Evolutionary conservation across 2,888 invertebrate species (phyloP).

Genomic region (Cheilosia scutellata): DNA sequence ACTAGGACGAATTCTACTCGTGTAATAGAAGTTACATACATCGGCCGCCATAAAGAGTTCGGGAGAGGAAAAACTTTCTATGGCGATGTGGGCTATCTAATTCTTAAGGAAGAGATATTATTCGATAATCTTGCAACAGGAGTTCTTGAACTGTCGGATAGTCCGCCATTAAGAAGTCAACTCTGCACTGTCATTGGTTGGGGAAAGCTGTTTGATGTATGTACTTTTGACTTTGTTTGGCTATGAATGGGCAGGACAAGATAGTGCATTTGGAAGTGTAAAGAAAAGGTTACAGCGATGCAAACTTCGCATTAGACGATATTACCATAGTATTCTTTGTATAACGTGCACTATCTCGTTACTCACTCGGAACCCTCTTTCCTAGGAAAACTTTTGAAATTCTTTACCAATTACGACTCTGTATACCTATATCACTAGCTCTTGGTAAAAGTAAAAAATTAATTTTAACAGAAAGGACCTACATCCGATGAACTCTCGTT

Average conservation of each 20-base stretch:
- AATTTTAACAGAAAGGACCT: slow-evolving; percentile 40
- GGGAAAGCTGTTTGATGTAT: slow-evolving; percentile 51
- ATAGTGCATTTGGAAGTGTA: too few species aligned
- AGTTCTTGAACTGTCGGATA: slow-evolving; percentile 1
- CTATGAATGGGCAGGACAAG: background rate
- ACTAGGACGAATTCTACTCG: background rate
- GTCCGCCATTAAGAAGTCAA: background rate
- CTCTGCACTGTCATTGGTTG: slow-evolving; percentile 42
- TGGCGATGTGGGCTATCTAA: slow-evolving; percentile 33
- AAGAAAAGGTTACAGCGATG: too few species aligned
- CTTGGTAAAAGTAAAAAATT: background rate
- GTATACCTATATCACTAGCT: too few species aligned
- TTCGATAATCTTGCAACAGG: slow-evolving; percentile 7
- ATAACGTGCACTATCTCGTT: too few species aligned
- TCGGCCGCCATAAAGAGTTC: background rate
- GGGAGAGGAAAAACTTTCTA: background rate
- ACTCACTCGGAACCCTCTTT: too few species aligned
- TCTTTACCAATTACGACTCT: too few species aligned
- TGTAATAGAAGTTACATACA: slow-evolving; percentile 10
- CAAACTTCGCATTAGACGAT: too few species aligned
- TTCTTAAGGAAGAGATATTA: slow-evolving; percentile 26
- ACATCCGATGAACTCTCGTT: slow-evolving; percentile 6
- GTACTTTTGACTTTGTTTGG: background rate
- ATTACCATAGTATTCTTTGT: too few species aligned
- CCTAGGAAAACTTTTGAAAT: too few species aligned